Evolutionary conservation across 2,797 vertebrate species (phyloP).

Genomic region (Trematomus bernacchii): DNA sequence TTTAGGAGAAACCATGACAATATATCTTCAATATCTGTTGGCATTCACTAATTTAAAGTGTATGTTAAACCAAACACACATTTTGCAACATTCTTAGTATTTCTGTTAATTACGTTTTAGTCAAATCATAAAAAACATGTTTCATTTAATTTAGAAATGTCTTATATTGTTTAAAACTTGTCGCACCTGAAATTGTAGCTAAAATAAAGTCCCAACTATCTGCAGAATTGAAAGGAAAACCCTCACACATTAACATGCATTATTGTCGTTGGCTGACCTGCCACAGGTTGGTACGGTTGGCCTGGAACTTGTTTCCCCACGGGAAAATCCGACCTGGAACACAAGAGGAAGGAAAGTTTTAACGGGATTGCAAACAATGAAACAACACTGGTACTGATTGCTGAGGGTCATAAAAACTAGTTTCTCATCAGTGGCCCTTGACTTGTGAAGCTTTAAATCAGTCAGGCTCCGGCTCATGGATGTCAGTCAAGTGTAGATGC

Average conservation of each 20-base stretch:
- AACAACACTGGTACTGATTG: not conserved
- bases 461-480: not conserved
- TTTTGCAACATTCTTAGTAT: not conserved
- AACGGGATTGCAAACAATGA: not conserved
- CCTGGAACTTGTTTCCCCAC: conserved; percentile 95
- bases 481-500: not conserved
- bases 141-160: not conserved
- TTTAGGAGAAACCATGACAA: not conserved
- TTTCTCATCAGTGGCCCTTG: not conserved
- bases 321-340: conserved; percentile 91
- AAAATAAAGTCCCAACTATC: not conserved
- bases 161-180: not conserved
- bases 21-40: not conserved
- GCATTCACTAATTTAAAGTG: not conserved
- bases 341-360: conserved; percentile 17
- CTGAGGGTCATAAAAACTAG: not conserved
- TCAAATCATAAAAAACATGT: not conserved
- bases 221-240: not conserved
- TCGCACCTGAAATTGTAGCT: not conserved
- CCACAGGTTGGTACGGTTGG: conserved; percentile 95
- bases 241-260: not conserved
- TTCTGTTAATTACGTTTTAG: not conserved
- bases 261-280: conserved; percentile 82
- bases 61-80: not conserved
- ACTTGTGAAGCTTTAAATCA: not conserved